phyloP scores from a whole-genome alignment of 2,113 vertebrate species.

The Dicaeum eximium region DNA sequence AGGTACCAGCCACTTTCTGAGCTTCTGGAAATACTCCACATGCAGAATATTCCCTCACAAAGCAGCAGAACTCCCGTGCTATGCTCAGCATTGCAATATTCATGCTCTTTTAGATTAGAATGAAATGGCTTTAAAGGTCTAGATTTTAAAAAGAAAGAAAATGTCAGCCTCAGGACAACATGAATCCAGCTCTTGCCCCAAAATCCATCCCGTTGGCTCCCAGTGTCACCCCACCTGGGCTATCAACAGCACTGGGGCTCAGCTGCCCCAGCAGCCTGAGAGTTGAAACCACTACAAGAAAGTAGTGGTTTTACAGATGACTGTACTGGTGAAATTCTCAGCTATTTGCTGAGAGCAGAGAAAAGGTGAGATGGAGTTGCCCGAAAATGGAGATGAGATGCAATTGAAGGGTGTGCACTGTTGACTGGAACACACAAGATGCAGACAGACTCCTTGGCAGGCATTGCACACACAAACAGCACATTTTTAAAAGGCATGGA shows the following conservation, averaged over 20 bases:
- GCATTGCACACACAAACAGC: background rate
- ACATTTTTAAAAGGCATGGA: background rate
- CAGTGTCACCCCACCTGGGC: background rate
- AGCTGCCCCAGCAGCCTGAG: background rate
- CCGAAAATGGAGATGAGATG: background rate
- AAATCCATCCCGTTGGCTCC: rapidly evolving
- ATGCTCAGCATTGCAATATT: background rate
- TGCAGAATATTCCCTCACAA: background rate
- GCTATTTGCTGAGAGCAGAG: background rate
- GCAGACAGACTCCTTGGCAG: background rate
- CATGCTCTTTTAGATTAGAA: background rate
- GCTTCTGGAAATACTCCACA: background rate
- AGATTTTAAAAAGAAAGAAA: background rate
- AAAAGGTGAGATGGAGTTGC: background rate
- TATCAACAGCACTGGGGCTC: background rate
- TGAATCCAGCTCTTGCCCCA: background rate
- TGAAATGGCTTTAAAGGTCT: background rate
- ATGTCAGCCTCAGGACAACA: background rate
- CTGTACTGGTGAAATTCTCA: background rate
- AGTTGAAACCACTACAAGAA: background rate
- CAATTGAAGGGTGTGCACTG: background rate
- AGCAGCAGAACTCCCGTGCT: background rate
- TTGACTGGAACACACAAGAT: background rate
- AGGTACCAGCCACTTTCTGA: background rate
- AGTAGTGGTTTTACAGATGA: background rate